Evolutionary conservation across 2,888 invertebrate genomes (phyloP).

Genomic region (Lochmaea capreae): DNA sequence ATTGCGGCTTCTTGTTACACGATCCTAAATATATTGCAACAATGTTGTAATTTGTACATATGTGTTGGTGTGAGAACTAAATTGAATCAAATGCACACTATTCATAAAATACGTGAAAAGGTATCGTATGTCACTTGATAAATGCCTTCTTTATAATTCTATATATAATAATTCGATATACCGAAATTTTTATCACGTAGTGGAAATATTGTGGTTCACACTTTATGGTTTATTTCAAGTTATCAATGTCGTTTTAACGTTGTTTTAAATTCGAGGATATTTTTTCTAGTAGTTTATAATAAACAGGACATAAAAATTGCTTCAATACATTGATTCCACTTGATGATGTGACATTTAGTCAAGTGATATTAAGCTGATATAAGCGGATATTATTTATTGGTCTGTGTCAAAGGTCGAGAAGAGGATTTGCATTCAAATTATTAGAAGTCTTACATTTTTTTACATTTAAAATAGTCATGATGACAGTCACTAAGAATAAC

Average conservation of each 20-base stretch:
- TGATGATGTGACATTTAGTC: conserved; percentile 3
- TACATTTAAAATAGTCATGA: too few relatives aligned
- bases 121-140: background rate
- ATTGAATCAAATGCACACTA: background rate
- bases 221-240: background rate
- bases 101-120: background rate
- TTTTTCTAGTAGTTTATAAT: background rate
- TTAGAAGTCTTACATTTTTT: too few relatives aligned
- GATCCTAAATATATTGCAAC: background rate
- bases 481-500: too few relatives aligned
- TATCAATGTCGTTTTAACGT: background rate
- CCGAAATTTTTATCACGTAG: background rate
- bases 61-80: background rate
- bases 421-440: too few relatives aligned
- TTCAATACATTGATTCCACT: conserved; percentile 1
- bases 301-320: background rate
- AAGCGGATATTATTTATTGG: too few relatives aligned
- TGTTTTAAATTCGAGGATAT: background rate
- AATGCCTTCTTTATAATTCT: background rate
- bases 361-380: background rate
- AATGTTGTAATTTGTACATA: background rate
- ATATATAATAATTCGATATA: background rate
- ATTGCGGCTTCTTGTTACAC: background rate
- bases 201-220: conserved; percentile 7
- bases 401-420: too few relatives aligned